Evolutionary conservation across 1,140 invertebrate genomes (phyloP).

Genomic region (Drosophila kikkawai): DNA sequence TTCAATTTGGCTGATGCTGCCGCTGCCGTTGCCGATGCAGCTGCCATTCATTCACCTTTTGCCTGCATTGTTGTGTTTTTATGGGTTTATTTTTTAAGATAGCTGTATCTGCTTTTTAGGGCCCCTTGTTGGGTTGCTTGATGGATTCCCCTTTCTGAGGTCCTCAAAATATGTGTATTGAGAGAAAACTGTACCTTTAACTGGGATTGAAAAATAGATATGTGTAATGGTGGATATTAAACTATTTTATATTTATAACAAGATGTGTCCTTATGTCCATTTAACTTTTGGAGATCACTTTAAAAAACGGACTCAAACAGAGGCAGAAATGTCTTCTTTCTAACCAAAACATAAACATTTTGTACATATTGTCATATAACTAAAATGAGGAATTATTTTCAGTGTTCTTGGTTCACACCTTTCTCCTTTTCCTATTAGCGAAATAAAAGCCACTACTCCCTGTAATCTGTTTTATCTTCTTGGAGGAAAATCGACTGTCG

Average conservation of each 20-base stretch:
- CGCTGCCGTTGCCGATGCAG: conserved; percentile 7
- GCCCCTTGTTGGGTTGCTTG: background rate
- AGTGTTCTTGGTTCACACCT: conserved; percentile 17
- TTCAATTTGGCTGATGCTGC: conserved; percentile 66
- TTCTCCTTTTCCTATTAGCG: background rate
- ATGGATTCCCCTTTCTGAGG: background rate
- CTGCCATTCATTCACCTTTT: conserved; percentile 10
- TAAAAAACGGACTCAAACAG: background rate
- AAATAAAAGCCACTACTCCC: background rate
- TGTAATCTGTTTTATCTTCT: background rate
- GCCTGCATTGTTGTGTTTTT: conserved; percentile 4
- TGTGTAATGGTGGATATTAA: background rate
- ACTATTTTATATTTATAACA: background rate
- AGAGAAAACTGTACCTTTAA: background rate
- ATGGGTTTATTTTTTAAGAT: background rate
- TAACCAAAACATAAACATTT: no score
- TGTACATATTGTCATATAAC: background rate
- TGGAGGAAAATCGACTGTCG: conserved; percentile 22
- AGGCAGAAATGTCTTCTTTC: background rate
- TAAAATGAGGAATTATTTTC: background rate
- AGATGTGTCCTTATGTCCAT: background rate
- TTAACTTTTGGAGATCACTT: background rate
- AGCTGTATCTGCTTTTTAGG: background rate
- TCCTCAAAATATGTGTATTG: background rate
- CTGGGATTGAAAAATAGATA: background rate